Conservation (phyloP, 2,888 invertebrate genomes). For the Ceratothoa steindachneri region DNA sequence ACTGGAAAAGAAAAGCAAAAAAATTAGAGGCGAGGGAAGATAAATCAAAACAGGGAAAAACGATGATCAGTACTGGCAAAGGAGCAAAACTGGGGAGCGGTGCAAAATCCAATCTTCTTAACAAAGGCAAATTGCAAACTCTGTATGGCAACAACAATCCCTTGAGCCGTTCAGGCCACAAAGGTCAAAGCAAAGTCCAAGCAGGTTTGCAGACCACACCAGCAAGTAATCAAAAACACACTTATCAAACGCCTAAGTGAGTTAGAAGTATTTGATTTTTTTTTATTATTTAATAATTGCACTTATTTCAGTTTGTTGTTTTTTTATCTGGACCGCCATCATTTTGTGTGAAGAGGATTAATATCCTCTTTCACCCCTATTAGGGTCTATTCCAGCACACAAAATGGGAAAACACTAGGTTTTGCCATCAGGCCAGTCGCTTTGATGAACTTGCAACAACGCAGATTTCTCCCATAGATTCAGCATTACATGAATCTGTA, state of each 20-base stretch:
- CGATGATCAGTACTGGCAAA: conserved; percentile 55
- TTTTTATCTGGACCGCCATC: too few species aligned
- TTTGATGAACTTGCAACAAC: too few species aligned
- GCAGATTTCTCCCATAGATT: too few species aligned
- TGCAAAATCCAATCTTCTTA: conserved; percentile 23
- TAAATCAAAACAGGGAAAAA: background rate
- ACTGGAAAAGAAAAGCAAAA: conserved; percentile 79
- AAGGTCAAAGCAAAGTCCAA: background rate
- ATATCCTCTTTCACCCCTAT: too few species aligned
- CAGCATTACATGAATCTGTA: too few species aligned
- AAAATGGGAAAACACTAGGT: too few species aligned
- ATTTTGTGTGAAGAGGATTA: too few species aligned
- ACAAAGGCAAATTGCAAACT: conserved; percentile 23
- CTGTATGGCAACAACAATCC: background rate
- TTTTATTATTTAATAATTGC: too few species aligned
- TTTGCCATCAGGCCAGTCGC: too few species aligned
- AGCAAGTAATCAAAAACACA: background rate
- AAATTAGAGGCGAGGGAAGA: conserved; percentile 59
- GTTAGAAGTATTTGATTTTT: background rate
- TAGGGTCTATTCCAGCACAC: too few species aligned
- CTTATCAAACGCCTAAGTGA: background rate
- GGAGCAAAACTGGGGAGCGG: conserved; percentile 50
- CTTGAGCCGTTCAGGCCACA: background rate
- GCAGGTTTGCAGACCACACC: background rate
- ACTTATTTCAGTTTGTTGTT: too few species aligned